These are phyloP conservation scores for Rhea pennata DNA, from an alignment of 2,113 vertebrate species.

Conservation along the genomic window DNA sequence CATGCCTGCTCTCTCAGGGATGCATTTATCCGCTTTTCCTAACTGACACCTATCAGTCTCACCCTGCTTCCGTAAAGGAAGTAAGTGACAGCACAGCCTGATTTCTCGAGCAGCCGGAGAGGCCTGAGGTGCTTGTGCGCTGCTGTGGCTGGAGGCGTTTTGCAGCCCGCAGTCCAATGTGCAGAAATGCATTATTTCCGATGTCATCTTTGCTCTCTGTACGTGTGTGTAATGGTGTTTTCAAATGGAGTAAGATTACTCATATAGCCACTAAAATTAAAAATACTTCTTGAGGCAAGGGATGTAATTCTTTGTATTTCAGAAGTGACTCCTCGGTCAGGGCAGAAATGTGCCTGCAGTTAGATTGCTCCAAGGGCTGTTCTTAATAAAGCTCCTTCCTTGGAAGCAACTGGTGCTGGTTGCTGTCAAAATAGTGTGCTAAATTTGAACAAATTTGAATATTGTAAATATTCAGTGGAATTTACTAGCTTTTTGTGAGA, in stretches of 20 bases:
- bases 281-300: constrained; percentile 17
- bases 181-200: not conserved
- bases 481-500: not conserved
- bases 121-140: not conserved
- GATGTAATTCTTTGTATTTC: constrained; percentile 20
- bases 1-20: not conserved
- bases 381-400: not conserved
- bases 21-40: not conserved
- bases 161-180: not conserved
- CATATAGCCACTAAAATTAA: not conserved
- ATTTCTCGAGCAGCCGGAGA: not conserved
- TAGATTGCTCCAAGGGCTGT: not conserved
- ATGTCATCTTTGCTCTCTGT: not conserved
- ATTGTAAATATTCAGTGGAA: not conserved
- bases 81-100: not conserved
- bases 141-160: not conserved
- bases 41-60: not conserved
- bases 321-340: not conserved
- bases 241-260: constrained; percentile 11
- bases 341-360: constrained; percentile 17
- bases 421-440: not conserved
- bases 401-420: not conserved
- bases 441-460: constrained; percentile 27
- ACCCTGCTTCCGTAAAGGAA: not conserved
- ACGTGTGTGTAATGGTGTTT: not conserved